Base-by-base conservation (phyloP, 2,888 invertebrate genomes). In the Lamproptera curius region DNA sequence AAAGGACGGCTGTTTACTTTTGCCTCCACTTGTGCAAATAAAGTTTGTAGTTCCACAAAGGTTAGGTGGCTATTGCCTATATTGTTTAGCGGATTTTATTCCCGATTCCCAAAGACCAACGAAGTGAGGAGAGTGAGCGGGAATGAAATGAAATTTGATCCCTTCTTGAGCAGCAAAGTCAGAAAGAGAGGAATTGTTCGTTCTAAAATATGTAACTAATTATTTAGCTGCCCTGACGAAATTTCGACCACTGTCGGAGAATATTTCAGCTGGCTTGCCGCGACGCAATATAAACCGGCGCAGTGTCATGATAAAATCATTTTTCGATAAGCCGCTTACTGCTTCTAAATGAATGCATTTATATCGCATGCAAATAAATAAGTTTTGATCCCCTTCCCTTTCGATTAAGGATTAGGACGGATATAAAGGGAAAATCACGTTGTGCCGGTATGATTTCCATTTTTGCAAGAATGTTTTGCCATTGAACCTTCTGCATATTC, bases 261-360 rank as follows among this genome's bases (percentile, higher is more conserved):
- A 55, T 8, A 57, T 51, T 16, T 52, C 15, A 8, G 16, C 11
- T 15, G 54, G 54, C 15, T 55, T 53, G 26, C 52, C 51, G n/a
- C 48, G 36, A 1, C 54, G 49, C 15, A 56, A 54, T 1, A 60
- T 58, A 28, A 62, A 62, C 1, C 58, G 44, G 20, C 50, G 49
- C 13, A 59, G 35, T 0, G 56, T 55, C 15, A 42, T 26, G 9
- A 56, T 33, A 35, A 35, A 59, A 33, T 26, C 50, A 28, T 56
- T 53, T 35, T 56, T 58, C 0, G 55, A 57, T 41, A 62, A 52
- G 33, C 60, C 55, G 20, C 54, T 53, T 13, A 58, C 56, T n/a
- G 58, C 20, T 5, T 60, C 58, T 1, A 54, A 10, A 23, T 59
- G 58, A 2, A 60, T 1, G 58, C 49, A n/a, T 57, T 57, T 0